Evolutionary conservation across 2,113 vertebrate species (phyloP), one percentile per base, ranked within the genome.

Genomic region (Pao palembangensis): DNA sequence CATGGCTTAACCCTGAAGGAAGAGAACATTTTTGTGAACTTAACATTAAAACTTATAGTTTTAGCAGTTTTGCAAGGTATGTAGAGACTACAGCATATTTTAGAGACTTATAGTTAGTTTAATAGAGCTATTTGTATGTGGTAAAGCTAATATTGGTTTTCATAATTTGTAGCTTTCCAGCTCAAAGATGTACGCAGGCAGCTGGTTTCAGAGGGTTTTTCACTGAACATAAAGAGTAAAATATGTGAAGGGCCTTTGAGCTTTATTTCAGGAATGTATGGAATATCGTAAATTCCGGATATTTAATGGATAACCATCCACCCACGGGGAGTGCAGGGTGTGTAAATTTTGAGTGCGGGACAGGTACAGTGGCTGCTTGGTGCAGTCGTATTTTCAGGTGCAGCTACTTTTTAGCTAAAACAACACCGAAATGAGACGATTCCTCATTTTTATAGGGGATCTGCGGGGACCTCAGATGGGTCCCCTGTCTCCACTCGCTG

Each of bases 361-460:
- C 48, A 17, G 44, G 15, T n/a, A 17, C 17, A 15, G 15, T 15
- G 12, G 44, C 44, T n/a, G 44, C 48, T 17, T 51, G 62, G 25
- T 53, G 67, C 47, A 51, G 52, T 64, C n/a, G 17, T 14, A 60
- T 13, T 59, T 63, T 62, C n/a, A 69, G 51, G 68, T 67, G 23
- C 21, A 49, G 51, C 44, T 58, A 64, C 71, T 44, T 59, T 51
- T 50, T 59, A 4, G 43, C 44, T 78, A 66, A 84, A 80, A 70
- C 59, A 65, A 73, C 49, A 71, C 68, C 43, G 47, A 66, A 64
- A 79, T 81, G 12, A 79, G 76, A 75, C 73, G 57, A 61, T 75
- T 68, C 52, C 59, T 83, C 62, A 67, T 50, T 84, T 85, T 87
- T 81, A 84, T 74, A 55, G 41, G 73, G 14, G 61, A 58, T 20